Evolutionary conservation across 2,113 vertebrate genomes (phyloP).

Genomic region (Sterna hirundo): DNA sequence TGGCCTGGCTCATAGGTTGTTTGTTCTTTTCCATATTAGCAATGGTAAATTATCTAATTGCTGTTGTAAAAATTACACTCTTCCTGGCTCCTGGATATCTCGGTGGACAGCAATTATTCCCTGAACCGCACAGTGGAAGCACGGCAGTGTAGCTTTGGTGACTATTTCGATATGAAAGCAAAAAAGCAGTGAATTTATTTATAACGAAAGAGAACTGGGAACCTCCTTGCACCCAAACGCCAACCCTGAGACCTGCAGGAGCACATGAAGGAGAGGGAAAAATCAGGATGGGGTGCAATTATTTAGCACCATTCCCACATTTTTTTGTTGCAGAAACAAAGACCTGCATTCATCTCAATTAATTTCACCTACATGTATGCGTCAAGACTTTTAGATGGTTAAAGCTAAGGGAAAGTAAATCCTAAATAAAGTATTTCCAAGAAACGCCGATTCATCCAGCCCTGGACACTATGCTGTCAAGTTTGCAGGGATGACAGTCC

Average conservation of each 20-base stretch:
- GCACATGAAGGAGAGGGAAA: not conserved
- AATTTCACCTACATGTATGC: not conserved
- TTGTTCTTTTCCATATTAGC: not conserved
- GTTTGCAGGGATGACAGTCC: not conserved
- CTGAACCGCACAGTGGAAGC: not conserved
- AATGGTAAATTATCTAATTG: not conserved
- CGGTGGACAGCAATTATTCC: not conserved
- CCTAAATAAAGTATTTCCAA: not conserved
- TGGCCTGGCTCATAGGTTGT: not conserved
- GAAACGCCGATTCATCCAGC: not conserved
- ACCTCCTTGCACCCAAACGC: not conserved
- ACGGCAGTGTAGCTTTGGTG: not conserved
- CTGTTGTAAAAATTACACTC: not conserved
- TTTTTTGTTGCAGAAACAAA: not conserved
- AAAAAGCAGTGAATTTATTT: not conserved
- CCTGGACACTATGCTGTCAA: fast-evolving
- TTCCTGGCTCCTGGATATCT: not conserved
- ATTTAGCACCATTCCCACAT: not conserved
- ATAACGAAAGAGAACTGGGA: not conserved
- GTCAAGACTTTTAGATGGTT: not conserved
- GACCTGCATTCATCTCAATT: not conserved
- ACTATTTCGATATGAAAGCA: not conserved
- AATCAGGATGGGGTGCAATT: not conserved
- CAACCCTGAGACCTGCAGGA: not conserved
- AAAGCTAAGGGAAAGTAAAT: not conserved